Base-by-base conservation (phyloP, 2,113 vertebrate genomes). In the Anoura caudifer region DNA sequence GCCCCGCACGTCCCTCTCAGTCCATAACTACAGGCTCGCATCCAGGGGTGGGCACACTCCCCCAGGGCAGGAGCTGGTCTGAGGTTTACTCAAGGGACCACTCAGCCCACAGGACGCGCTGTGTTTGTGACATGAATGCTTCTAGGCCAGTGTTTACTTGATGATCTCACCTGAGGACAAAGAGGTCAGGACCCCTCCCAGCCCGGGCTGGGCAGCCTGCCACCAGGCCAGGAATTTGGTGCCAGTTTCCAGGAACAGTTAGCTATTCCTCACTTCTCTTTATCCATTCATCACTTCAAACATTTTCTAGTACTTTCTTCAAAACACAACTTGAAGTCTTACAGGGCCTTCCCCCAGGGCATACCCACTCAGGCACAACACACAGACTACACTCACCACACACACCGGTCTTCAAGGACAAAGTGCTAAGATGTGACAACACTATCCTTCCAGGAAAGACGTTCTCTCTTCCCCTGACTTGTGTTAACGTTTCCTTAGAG, bases 101-200 rank as follows among this genome's bases (percentile, higher is more conserved):
- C 43, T 45, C 41, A 45, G 79, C 17, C 50, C 31, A n/a, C 17
- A 13, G 15, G 5, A 26, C 12, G 50, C 1, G 26, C 69, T 3
- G 7, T 22, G 50, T 20, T 22, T 20, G 43, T 19, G 43, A 67
- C 22, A 59, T 0, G 2, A 47, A 33, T 13, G 20, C 28, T n/a
- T 70, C 19, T 22, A 31, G 36, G 54, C 15, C 2, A 4, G 0
- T 11, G 56, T n/a, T 67, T 54, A 63, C 33, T 45, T 24, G 10
- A 84, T 20, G 79, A 43, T 16, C 19, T 77, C 17, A 72, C n/a
- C 65, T 41, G 26, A 4, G 7, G 41, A 72, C 50, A 50, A 2
- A 75, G 73, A 28, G n/a, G 41, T n/a, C 4, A 22, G 8, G 9
- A 7, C 22, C 38, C 20, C 22, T 2, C 65, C 50, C 7, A 31